Evolutionary conservation across 2,113 vertebrate species (phyloP).

Genomic region (Murina feae): DNA sequence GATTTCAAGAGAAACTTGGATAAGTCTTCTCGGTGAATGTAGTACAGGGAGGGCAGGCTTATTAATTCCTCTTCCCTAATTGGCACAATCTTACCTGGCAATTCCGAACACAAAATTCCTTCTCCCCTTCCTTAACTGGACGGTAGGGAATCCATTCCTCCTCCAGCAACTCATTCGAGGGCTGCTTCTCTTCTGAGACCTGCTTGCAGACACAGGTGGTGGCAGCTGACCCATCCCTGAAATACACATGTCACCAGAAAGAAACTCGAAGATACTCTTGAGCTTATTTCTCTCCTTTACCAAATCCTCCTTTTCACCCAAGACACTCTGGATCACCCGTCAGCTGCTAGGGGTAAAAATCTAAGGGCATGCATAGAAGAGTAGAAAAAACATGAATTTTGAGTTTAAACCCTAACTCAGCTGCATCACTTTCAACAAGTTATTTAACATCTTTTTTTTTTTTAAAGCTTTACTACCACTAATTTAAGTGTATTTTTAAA

Average conservation of each 20-base stretch:
- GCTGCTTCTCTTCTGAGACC: background rate
- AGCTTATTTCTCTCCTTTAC: background rate
- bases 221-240: slow-evolving; percentile 83
- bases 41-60: background rate
- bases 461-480: too few species aligned
- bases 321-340: background rate
- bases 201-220: slow-evolving; percentile 76
- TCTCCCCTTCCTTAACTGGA: slow-evolving; percentile 73
- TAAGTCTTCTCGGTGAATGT: background rate
- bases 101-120: slow-evolving; percentile 83
- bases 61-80: accelerated
- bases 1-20: background rate
- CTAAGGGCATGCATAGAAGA: background rate
- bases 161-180: background rate
- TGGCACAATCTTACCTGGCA: slow-evolving; percentile 76
- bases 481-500: too few species aligned
- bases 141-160: slow-evolving; percentile 82
- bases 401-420: background rate
- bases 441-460: background rate
- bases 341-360: background rate
- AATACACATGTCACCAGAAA: background rate
- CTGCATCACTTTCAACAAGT: background rate
- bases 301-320: background rate
- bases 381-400: background rate
- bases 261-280: background rate